A percentile compares a stretch with the other conserved stretches of the same genome.
phyloP scores from a whole-genome alignment of 2,888 invertebrate genomes.

The Pollenia amentaria region DNA sequence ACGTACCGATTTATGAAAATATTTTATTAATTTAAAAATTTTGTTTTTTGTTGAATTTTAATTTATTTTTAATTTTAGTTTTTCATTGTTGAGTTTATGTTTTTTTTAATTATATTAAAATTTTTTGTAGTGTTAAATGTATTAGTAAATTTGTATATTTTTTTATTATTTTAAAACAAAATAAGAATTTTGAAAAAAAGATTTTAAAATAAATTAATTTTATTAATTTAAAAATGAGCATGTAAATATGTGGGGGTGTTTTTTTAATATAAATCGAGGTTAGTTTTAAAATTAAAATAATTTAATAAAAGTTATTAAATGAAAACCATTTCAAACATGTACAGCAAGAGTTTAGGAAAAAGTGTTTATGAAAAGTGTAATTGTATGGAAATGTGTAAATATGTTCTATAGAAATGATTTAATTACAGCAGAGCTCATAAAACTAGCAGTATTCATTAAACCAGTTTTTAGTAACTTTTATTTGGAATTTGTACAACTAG shows the following conservation, averaged over 20 bases:
- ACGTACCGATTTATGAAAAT: constrained; percentile 33
- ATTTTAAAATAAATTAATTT: constrained; percentile 42
- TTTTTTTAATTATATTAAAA: constrained; percentile 35
- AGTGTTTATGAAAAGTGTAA: not conserved
- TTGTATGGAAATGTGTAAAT: not conserved
- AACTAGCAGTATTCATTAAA: not conserved
- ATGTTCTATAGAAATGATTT: constrained; percentile 12
- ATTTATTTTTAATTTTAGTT: constrained; percentile 60
- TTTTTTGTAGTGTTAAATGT: constrained; percentile 66
- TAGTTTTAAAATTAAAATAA: not conserved
- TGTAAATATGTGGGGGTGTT: constrained; percentile 29
- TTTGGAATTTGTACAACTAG: constrained; percentile 7
- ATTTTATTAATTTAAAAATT: constrained; percentile 51
- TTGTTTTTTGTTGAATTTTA: constrained; percentile 67
- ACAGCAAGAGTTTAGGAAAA: not conserved
- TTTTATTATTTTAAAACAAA: constrained; percentile 11
- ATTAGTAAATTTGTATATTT: constrained; percentile 70
- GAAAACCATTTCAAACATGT: not conserved
- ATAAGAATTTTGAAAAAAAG: constrained; percentile 57
- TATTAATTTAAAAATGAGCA: constrained; percentile 29
- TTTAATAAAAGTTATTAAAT: not conserved
- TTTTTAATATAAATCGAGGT: not conserved
- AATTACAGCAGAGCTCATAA: not conserved
- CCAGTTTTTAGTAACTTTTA: constrained; percentile 53
- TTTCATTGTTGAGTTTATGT: constrained; percentile 14